A percentile compares a stretch with the other conserved stretches of the same genome.
phyloP scores from a whole-genome alignment of 2,113 vertebrate species.

The Colius striatus region DNA sequence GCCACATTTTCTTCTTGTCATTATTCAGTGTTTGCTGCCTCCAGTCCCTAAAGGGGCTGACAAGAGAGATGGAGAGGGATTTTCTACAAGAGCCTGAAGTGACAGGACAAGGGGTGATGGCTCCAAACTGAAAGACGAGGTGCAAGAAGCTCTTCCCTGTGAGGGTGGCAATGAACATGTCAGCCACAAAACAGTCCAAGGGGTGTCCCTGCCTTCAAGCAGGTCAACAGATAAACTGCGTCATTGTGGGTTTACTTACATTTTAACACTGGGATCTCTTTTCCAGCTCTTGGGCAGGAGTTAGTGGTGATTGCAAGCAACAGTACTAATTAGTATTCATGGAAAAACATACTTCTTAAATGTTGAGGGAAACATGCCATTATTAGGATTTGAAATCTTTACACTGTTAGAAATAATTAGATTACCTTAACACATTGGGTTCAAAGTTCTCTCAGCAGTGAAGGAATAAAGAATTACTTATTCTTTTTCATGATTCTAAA shows the following conservation, averaged over 20 bases:
- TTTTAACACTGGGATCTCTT: background rate
- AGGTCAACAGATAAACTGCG: fast-evolving
- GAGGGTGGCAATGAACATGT: too few relatives aligned
- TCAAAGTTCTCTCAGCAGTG: background rate
- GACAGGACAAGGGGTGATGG: too few relatives aligned
- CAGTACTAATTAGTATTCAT: background rate
- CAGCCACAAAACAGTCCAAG: background rate
- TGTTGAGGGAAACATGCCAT: background rate
- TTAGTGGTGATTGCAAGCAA: background rate
- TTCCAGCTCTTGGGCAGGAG: background rate
- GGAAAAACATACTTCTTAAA: background rate
- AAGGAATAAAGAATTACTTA: background rate
- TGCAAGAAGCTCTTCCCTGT: too few relatives aligned
- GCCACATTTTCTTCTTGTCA: background rate
- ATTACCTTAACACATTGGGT: background rate
- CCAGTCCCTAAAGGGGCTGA: too few relatives aligned
- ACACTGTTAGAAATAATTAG: background rate
- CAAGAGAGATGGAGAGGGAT: too few relatives aligned
- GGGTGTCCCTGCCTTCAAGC: background rate
- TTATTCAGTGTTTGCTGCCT: background rate
- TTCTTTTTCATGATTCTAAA: background rate
- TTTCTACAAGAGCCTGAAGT: too few relatives aligned
- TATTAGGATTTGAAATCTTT: background rate
- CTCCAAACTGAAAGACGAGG: too few relatives aligned
- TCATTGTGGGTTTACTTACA: fast-evolving